phyloP scores from a whole-genome alignment of 2,888 invertebrate species.

The Ennomos fuscantarius region DNA sequence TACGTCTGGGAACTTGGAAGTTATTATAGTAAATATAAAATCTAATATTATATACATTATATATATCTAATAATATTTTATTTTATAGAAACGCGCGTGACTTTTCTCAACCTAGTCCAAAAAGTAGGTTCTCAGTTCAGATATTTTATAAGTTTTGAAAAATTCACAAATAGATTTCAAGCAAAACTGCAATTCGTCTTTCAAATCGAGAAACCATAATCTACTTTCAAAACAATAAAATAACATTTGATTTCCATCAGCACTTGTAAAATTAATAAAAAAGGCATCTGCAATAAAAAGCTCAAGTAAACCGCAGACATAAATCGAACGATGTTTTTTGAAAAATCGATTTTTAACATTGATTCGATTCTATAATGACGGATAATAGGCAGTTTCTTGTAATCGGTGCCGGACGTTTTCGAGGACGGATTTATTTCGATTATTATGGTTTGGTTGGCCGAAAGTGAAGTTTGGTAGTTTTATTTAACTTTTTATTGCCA shows the following conservation, averaged over 20 bases:
- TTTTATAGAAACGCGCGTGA: no score
- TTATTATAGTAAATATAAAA: no score
- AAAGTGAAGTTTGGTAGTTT: conserved; percentile 34
- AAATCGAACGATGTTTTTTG: conserved; percentile 63
- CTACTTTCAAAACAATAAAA: conserved; percentile 32
- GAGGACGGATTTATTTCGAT: conserved; percentile 46
- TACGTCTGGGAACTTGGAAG: no score
- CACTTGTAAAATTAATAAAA: conserved; percentile 40
- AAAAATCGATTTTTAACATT: conserved; percentile 58
- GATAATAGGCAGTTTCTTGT: conserved; percentile 51
- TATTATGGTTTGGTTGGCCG: conserved; percentile 44
- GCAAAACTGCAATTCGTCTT: not conserved
- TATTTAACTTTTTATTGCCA: conserved; percentile 12
- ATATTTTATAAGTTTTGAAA: no score
- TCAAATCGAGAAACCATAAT: conserved; percentile 7
- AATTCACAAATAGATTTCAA: not conserved
- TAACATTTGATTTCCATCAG: conserved; percentile 25
- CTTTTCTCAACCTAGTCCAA: no score
- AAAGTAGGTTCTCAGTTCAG: no score
- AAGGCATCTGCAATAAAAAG: conserved; percentile 55
- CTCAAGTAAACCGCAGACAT: conserved; percentile 62
- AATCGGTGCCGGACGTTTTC: conserved; percentile 46
- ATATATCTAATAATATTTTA: no score
- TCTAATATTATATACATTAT: no score
- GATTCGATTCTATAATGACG: conserved; percentile 62